These are phyloP conservation scores for Zaprionus africanus DNA, from an alignment of 1,140 invertebrate species.

Conservation along the genomic window DNA sequence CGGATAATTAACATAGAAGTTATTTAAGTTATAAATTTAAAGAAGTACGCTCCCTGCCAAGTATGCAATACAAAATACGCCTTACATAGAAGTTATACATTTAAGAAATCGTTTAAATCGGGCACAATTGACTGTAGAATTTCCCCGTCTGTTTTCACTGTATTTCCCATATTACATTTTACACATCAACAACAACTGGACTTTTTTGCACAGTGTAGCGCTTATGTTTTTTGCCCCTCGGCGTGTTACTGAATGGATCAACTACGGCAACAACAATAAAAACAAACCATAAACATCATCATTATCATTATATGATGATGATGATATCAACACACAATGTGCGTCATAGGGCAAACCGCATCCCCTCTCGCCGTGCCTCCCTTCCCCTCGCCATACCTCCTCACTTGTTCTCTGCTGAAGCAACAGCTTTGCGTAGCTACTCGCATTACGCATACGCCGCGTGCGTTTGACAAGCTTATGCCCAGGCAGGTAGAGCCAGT, in stretches of 20 bases:
- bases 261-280: constrained; percentile 6
- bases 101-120: too few relatives aligned
- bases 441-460: constrained; percentile 61
- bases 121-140: too few relatives aligned
- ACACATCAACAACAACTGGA: neutral
- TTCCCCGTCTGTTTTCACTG: too few relatives aligned
- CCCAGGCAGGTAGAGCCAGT: constrained; percentile 7
- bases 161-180: neutral
- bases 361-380: neutral
- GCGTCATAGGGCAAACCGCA: constrained; percentile 23
- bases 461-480: constrained; percentile 11
- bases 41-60: too few relatives aligned
- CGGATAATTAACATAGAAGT: too few relatives aligned
- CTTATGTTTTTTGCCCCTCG: neutral
- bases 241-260: constrained; percentile 12
- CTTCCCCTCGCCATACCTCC: too few relatives aligned
- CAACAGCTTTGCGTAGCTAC: constrained; percentile 45
- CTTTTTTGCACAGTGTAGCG: constrained; percentile 4
- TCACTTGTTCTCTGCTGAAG: constrained; percentile 13
- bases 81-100: too few relatives aligned
- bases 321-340: constrained; percentile 46
- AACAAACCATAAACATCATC: constrained; percentile 6
- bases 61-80: too few relatives aligned
- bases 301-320: constrained; percentile 20
- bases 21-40: too few relatives aligned